A percentile compares a stretch with the other conserved stretches of the same genome.
Evolutionary conservation across 2,797 vertebrate genomes (phyloP).

Genomic region (Cuculus canorus): DNA sequence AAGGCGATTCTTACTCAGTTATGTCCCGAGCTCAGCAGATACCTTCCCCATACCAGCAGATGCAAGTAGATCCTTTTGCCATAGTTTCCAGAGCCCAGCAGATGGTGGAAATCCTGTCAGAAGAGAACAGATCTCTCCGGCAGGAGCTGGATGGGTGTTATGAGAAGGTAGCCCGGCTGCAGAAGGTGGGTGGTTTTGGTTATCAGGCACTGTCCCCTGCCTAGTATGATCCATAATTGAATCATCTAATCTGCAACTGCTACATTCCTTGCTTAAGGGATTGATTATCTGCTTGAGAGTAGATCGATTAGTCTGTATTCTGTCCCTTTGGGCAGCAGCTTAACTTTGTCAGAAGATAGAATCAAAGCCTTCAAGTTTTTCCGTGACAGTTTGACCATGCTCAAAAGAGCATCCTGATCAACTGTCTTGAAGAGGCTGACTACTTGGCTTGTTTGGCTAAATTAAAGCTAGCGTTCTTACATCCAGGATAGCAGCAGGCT

Average conservation of each 20-base stretch:
- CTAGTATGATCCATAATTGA: neutral
- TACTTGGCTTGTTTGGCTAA: neutral
- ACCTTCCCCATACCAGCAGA: constrained; percentile 83
- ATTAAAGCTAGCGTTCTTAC: neutral
- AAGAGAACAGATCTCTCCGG: constrained; percentile 90
- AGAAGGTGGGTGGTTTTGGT: constrained; percentile 83
- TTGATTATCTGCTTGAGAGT: neutral
- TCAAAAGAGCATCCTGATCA: neutral
- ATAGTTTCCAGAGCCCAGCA: constrained; percentile 92
- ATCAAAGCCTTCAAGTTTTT: neutral
- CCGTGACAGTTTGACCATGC: neutral
- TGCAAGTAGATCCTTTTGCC: constrained; percentile 89
- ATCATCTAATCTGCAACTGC: neutral
- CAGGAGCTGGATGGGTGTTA: constrained; percentile 93
- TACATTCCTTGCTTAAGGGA: neutral
- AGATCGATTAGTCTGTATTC: neutral
- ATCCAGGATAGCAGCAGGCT: neutral
- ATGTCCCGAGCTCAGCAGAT: constrained; percentile 83
- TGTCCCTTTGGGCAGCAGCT: neutral
- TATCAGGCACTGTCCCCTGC: neutral
- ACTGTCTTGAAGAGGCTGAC: neutral
- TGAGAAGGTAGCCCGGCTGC: constrained; percentile 92
- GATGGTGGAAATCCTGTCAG: constrained; percentile 92
- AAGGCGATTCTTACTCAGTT: constrained; percentile 75
- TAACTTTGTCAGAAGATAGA: neutral